Conservation (phyloP, 1,140 invertebrate genomes). For the Oscheius sp. region DNA sequence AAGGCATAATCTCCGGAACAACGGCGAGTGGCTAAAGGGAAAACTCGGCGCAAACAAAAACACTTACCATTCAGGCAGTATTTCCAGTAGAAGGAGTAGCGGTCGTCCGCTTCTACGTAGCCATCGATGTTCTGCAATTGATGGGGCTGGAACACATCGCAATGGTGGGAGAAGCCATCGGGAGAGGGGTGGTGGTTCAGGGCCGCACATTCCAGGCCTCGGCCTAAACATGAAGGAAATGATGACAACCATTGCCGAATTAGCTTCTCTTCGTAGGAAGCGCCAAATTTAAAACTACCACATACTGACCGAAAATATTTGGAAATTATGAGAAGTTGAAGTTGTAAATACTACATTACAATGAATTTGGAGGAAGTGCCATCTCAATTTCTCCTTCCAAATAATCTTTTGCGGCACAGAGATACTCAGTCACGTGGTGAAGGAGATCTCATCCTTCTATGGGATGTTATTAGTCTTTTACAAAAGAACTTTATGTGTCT, state of each 20-base stretch:
- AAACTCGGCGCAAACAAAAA: neutral
- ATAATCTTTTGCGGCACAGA: too few relatives aligned
- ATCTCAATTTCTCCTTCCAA: too few relatives aligned
- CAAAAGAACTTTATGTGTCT: neutral
- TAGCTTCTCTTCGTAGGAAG: neutral
- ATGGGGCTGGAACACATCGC: constrained; percentile 52
- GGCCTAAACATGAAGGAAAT: neutral
- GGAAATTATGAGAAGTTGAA: neutral
- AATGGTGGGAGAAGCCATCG: constrained; percentile 36
- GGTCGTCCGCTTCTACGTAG: constrained; percentile 59
- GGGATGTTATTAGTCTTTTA: neutral
- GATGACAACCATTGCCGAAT: constrained; percentile 2
- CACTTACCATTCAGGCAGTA: constrained; percentile 59
- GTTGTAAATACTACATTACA: too few relatives aligned
- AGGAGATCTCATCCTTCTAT: too few relatives aligned
- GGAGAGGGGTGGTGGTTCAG: constrained; percentile 55
- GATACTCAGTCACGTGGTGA: too few relatives aligned
- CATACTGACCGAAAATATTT: neutral
- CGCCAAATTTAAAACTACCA: neutral
- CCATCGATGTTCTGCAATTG: constrained; percentile 58
- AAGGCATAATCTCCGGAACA: constrained; percentile 59
- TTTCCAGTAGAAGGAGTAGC: constrained; percentile 61
- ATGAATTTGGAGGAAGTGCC: too few relatives aligned
- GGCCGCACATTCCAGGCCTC: constrained; percentile 50
- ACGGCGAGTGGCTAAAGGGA: constrained; percentile 47